Conservation (phyloP, 2,888 invertebrate genomes). For the Drosophila buzzatii region DNA sequence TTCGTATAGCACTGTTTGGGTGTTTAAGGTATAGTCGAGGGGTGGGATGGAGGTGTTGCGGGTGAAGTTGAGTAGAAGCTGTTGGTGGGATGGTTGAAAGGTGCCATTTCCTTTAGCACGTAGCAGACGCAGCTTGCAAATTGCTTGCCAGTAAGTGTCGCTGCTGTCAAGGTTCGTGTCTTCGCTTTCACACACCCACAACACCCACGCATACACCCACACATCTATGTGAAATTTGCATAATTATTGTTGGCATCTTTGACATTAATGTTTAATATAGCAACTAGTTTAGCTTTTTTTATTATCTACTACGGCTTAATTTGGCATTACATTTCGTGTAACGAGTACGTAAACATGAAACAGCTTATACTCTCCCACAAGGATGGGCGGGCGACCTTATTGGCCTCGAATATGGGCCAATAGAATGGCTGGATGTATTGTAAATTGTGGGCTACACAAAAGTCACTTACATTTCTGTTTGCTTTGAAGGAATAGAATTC, state of each 20-base stretch:
- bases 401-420: not conserved
- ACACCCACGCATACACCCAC: not conserved
- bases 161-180: constrained; percentile 65
- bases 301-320: constrained; percentile 38
- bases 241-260: constrained; percentile 71
- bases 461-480: no score
- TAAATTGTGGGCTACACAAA: no score
- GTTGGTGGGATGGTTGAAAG: constrained; percentile 10
- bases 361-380: constrained; percentile 24
- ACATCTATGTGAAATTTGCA: constrained; percentile 63
- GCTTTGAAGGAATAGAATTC: not conserved
- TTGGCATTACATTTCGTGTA: constrained; percentile 64
- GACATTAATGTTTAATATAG: constrained; percentile 54
- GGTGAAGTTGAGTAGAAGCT: no score
- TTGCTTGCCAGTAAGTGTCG: constrained; percentile 62
- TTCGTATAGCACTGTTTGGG: not conserved
- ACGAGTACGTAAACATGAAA: constrained; percentile 53
- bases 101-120: constrained; percentile 67
- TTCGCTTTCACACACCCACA: constrained; percentile 30
- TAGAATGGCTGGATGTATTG: not conserved
- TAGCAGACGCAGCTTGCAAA: constrained; percentile 73
- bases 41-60: no score
- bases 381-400: not conserved
- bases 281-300: constrained; percentile 49
- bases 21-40: no score